Percentiles rank a stretch among this genome's conserved stretches.
phyloP scores from a whole-genome alignment of 2,888 invertebrate species.

The Diplazon laetatorius region DNA sequence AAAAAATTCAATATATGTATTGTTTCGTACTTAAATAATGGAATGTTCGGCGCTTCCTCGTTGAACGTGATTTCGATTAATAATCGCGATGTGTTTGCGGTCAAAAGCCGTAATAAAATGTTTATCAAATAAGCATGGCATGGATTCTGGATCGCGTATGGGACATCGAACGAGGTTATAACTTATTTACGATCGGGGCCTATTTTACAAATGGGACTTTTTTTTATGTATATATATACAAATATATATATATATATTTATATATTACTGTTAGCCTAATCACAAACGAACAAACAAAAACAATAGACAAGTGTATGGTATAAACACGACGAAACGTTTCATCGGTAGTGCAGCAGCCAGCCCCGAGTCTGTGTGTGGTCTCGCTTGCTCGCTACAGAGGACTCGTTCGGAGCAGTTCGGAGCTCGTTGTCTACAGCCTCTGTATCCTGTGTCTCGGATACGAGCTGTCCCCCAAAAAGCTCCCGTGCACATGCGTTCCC shows the following conservation, averaged over 20 bases:
- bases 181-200: conserved; percentile 49
- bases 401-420: background rate
- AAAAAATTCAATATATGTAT: conserved; percentile 29
- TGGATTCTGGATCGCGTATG: conserved; percentile 70
- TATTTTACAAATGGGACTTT: conserved; percentile 54
- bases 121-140: conserved; percentile 74
- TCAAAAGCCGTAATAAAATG: conserved; percentile 64
- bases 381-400: conserved; percentile 22
- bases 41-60: conserved; percentile 68
- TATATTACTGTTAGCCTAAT: conserved; percentile 65
- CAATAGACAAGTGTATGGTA: conserved; percentile 68
- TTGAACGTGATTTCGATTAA: conserved; percentile 45
- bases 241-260: too few species aligned
- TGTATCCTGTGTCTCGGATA: conserved; percentile 13
- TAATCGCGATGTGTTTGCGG: conserved; percentile 24
- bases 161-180: conserved; percentile 65
- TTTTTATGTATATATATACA: conserved; percentile 16
- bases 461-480: conserved; percentile 25
- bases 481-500: conserved; percentile 39
- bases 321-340: conserved; percentile 74
- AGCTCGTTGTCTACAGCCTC: conserved; percentile 12
- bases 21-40: conserved; percentile 72
- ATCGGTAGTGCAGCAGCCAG: conserved; percentile 68
- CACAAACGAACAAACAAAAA: conserved; percentile 69
- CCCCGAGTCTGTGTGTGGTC: conserved; percentile 31